Base-by-base conservation (phyloP, 2,113 vertebrate species). In the Platichthys stellatus region DNA sequence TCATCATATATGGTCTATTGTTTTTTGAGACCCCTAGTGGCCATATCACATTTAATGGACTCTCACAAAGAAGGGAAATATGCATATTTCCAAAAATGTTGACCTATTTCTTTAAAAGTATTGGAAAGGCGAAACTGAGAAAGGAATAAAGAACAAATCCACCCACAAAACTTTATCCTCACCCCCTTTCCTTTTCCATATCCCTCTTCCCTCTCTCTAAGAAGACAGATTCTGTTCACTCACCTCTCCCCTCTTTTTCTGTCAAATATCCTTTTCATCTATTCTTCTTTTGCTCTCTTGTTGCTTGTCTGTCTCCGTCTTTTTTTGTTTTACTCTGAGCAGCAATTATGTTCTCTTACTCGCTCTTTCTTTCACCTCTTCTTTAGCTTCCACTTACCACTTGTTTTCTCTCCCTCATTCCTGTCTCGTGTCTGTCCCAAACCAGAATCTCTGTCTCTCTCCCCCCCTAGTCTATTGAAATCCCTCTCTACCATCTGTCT, bases 401-500 rank as follows among this genome's bases (percentile, higher is more conserved):
- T 59, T 28, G 54, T 65, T 60, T 72, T 26, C 18, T 35, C 21
- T 70, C 51, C 35, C 70, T 68, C 47, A 0, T 28, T 53, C 13
- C 21, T 4, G 13, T 66, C 40, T 70, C 24, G 26, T 69, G 53
- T 61, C 72, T 43, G 45, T 45, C 73, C 11, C 53, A 20, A 21
- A 2, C 70, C 65, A 21, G 45, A 59, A 63, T 60, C 24, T 53
- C 59, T 76, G 81, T 75, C 31, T 5, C 31, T 5, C 31, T 5
- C 31, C 31, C 6, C 31, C 31, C 40, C 40, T 3, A 13, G 40
- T 83, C 66, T 68, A 89, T 43, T 85, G 91, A 92, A 90, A 90
- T 90, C 84, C 89, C 88, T 81, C 88, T 79, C 73, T 18, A 69
- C 91, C 89, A 91, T 91, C 88, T 92, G 88, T 84, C 80, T 74